Evolutionary conservation across 2,888 invertebrate genomes (phyloP), one percentile per base, ranked within the genome.

Genomic region (Punctoribates punctum): DNA sequence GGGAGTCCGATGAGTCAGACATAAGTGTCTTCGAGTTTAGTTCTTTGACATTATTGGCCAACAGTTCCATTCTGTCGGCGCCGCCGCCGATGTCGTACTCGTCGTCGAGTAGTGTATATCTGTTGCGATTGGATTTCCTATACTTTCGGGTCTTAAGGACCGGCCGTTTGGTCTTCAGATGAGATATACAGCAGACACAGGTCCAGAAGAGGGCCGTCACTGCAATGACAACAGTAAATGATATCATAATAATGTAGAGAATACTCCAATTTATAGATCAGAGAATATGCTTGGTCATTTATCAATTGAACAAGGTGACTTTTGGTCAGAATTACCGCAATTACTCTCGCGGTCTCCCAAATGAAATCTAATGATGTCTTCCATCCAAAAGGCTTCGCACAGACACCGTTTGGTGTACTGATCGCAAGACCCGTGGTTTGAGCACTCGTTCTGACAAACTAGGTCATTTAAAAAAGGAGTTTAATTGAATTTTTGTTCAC

Each of bases 301-400:
- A 51, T 13, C n/a, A 54, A 54, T 20, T n/a, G n/a, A 54, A 23
- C 15, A 17, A 51, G n/a, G 4, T 51, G 4, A 8, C n/a, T n/a
- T n/a, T n/a, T n/a, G 57, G 13, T 4, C 3, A 57, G 5, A 29
- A 83, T 80, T 83, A 93, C 93, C 92, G 83, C 93, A 94, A 85
- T 93, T 93, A 11, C 89, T 88, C 82, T 91, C 90, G 77, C 90
- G 88, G 82, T 88, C 87, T 38, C 88, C 87, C 78, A 88, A 87
- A 83, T 88, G 87, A 77, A 88, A 87, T 73, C 88, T 87, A 78
- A 91, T 85, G 48, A 91, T 86, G 83, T 93, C 91, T 85, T 93
- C 91, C 94, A 96, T 96, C 96, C 96, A 96, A 86, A 96, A 96
- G 25, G 94, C 92, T 85, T 96, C 94, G 84, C 96, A 96, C 81